These are phyloP conservation scores for Prietella phreatophila DNA, from an alignment of 2,113 vertebrate genomes.

Conservation along the genomic window DNA sequence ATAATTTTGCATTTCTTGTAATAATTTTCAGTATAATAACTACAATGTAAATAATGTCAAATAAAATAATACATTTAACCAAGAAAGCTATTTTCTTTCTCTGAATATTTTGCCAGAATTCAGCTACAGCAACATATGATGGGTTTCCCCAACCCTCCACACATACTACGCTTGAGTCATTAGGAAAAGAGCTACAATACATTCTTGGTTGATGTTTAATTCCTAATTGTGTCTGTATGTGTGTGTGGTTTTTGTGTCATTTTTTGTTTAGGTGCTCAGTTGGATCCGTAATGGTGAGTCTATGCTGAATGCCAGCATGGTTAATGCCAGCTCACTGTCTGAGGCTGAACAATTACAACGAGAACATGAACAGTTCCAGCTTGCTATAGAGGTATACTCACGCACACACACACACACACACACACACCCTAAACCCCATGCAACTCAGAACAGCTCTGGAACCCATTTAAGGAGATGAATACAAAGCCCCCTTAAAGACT, in stretches of 20 bases:
- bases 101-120: neutral
- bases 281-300: slow-evolving; percentile 98
- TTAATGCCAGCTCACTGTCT: slow-evolving; percentile 94
- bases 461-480: slow-evolving; percentile 29
- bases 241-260: neutral
- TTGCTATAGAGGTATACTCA: slow-evolving; percentile 84
- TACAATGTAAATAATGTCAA: neutral
- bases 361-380: slow-evolving; percentile 97
- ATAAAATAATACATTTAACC: neutral
- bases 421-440: neutral
- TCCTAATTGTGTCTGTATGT: slow-evolving; percentile 4
- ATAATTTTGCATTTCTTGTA: neutral
- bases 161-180: neutral
- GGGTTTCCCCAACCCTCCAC: neutral
- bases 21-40: neutral
- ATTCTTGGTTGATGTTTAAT: neutral
- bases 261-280: slow-evolving; percentile 82
- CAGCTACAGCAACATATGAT: neutral
- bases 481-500: slow-evolving; percentile 36
- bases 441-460: slow-evolving; percentile 41
- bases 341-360: slow-evolving; percentile 97
- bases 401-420: neutral
- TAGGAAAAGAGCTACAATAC: neutral
- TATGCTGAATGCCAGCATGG: slow-evolving; percentile 94
- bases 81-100: neutral